Conservation (phyloP, 64 coral and sea anemone species). For the Platygyra sinensis region DNA sequence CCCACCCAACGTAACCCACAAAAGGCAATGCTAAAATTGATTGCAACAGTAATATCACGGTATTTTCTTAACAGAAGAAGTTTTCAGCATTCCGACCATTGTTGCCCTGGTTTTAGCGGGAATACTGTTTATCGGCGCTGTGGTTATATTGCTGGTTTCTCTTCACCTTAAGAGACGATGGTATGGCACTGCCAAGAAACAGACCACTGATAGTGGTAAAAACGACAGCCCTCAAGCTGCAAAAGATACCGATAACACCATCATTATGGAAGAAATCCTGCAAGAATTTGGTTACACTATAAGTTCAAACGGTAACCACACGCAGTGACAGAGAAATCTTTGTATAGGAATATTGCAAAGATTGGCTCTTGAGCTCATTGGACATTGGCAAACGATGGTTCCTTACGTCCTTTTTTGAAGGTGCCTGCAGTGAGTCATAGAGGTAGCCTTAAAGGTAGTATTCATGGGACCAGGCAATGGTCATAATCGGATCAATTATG, state of each 20-base stretch:
- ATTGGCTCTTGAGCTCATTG: no score
- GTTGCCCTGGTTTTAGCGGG: constrained; percentile 23
- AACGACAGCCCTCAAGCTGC: neutral
- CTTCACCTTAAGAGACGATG: constrained; percentile 3
- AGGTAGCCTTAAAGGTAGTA: no score
- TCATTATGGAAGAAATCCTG: constrained; percentile 25
- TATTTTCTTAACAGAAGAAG: neutral
- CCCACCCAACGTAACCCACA: no score
- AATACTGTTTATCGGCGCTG: constrained; percentile 9
- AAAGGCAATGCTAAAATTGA: no score
- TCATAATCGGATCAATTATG: no score
- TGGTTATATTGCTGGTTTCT: constrained; percentile 24
- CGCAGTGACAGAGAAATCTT: neutral
- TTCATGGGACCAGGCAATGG: no score
- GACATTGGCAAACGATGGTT: no score
- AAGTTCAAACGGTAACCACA: neutral
- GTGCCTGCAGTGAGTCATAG: no score
- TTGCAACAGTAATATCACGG: neutral
- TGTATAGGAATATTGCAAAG: no score
- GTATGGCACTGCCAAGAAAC: neutral
- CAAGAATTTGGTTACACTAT: constrained; percentile 6
- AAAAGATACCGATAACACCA: neutral
- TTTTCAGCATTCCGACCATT: neutral
- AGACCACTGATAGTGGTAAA: no score
- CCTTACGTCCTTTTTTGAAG: no score